A percentile compares a stretch with the other conserved stretches of the same genome.
Evolutionary conservation across 2,113 vertebrate genomes (phyloP).

Genomic region (Mesitornis unicolor): DNA sequence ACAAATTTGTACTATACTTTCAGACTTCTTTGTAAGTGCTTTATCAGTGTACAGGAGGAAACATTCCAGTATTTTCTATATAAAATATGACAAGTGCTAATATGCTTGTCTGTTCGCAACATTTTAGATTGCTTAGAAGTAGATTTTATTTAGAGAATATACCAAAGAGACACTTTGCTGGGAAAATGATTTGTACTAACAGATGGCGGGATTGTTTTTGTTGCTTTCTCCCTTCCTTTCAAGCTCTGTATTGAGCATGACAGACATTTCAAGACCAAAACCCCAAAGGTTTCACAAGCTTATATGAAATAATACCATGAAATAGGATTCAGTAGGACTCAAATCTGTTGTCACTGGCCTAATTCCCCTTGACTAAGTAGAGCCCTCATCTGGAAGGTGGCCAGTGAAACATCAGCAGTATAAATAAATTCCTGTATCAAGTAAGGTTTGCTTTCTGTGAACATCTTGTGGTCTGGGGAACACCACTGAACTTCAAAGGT

Average conservation of each 20-base stretch:
- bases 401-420: background rate
- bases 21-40: background rate
- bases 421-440: background rate
- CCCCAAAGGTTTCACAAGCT: background rate
- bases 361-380: background rate
- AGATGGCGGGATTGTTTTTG: background rate
- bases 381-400: background rate
- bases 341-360: background rate
- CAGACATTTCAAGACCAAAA: background rate
- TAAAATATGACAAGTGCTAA: conserved; percentile 26
- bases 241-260: background rate
- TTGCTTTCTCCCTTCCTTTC: background rate
- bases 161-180: background rate
- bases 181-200: background rate
- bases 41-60: background rate
- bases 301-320: background rate
- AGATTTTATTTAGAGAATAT: background rate
- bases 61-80: background rate
- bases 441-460: background rate
- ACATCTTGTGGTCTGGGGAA: background rate
- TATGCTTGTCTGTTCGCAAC: background rate
- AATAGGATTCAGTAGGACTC: background rate
- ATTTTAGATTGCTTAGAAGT: background rate
- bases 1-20: background rate
- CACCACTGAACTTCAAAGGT: background rate